Evolutionary conservation across 2,113 vertebrate species (phyloP), one percentile per base, ranked within the genome.

Genomic region (Nerophis ophidion): DNA sequence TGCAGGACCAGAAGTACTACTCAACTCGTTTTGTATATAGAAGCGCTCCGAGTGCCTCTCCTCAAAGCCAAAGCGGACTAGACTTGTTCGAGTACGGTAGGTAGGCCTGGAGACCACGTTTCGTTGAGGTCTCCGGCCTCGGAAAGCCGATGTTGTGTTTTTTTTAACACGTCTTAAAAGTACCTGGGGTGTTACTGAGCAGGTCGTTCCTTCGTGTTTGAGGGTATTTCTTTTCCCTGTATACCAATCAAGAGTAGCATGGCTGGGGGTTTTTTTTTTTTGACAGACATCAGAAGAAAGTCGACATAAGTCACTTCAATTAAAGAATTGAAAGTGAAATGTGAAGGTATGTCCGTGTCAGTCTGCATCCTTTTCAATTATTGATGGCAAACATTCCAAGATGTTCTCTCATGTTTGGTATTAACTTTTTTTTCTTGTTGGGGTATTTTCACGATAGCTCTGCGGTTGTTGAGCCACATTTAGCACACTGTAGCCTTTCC

Each of bases 41-140:
- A 59, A 59, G 57, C 47, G 12, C 16, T 47, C 15, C 2, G 4
- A 47, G 13, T 47, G 7, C 5, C 44, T 16, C 19, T 16, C 48
- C 66, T 73, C 8, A 42, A 80, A 80, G 75, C 80, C 82, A 86
- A 84, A 85, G 81, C 82, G 48, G 48, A 8, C 65, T 26, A 5
- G 36, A 44, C 57, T 79, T 71, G 26, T 26, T 26, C 26, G 4
- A 26, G 26, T 26, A 26, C 26, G 26, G 26, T 26, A 26, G 26
- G 26, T 26, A 26, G 26, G 26, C 26, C 26, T 26, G 3, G 26
- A 2, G 26, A 26, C 26, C 3, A 26, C 4, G 74, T 77, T 34
- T 2, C 50, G 57, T 65, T 81, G 64, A 42, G 50, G 60, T 68
- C 57, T 57, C 59, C 65, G 68, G 56, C 72, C 56, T 68, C 3